A percentile compares a stretch with the other conserved stretches of the same genome.
Conservation (phyloP, 2,888 invertebrate genomes). For the Trichopria drosophilae region DNA sequence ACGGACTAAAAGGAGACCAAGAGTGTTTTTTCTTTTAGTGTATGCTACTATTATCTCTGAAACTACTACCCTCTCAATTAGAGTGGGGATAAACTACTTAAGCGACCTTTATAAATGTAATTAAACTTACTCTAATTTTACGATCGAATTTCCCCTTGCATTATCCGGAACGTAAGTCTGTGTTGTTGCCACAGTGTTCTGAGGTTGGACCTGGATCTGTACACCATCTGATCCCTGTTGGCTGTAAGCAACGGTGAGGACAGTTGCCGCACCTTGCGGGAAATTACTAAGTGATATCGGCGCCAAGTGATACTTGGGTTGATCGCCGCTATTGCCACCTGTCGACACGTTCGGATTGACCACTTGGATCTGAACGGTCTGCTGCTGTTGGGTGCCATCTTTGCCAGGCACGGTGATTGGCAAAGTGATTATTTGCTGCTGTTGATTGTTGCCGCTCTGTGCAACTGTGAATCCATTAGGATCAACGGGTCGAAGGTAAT, state of each 20-base stretch:
- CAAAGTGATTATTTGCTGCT: slow-evolving; percentile 74
- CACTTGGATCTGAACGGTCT: slow-evolving; percentile 79
- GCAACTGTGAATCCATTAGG: slow-evolving; percentile 59
- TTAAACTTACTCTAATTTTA: slow-evolving; percentile 2
- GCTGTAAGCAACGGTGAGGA: slow-evolving; percentile 76
- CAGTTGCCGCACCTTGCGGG: slow-evolving; percentile 72
- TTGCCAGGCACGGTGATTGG: slow-evolving; percentile 79
- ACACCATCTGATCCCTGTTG: slow-evolving; percentile 63
- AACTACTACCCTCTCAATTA: too few species aligned
- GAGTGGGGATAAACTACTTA: not conserved
- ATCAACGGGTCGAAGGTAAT: slow-evolving; percentile 71
- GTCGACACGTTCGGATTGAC: slow-evolving; percentile 64
- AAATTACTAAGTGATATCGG: slow-evolving; percentile 77
- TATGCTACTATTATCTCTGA: too few species aligned
- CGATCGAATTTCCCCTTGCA: not conserved
- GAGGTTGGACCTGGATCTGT: slow-evolving; percentile 56
- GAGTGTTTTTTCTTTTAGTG: too few species aligned
- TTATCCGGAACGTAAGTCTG: slow-evolving; percentile 50
- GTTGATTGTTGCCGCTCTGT: slow-evolving; percentile 57
- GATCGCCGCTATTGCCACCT: slow-evolving; percentile 61
- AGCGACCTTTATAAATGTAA: not conserved
- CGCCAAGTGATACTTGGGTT: slow-evolving; percentile 74
- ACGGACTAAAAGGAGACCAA: too few species aligned
- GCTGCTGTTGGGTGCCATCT: slow-evolving; percentile 69
- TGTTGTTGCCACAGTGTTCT: slow-evolving; percentile 56